These are phyloP conservation scores for Tethea ocularis DNA, from an alignment of 2,888 invertebrate species.

Conservation along the genomic window DNA sequence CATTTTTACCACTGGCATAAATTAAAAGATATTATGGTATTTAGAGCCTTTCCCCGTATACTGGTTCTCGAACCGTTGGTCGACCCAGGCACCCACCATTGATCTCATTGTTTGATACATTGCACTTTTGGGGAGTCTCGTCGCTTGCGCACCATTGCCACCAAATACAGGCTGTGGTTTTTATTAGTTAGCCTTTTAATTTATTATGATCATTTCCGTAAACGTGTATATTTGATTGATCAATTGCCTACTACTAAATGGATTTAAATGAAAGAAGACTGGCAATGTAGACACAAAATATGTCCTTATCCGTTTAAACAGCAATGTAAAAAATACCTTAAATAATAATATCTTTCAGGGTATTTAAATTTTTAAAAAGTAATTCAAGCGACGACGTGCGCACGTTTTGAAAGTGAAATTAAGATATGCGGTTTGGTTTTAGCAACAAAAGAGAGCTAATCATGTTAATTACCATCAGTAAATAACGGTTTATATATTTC, in stretches of 20 bases:
- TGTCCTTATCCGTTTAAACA: too few species aligned
- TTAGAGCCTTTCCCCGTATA: slow-evolving; percentile 49
- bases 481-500: neutral
- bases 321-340: too few species aligned
- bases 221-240: too few species aligned
- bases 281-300: too few species aligned
- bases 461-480: neutral
- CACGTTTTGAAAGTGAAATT: neutral
- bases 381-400: neutral
- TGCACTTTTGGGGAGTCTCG: slow-evolving; percentile 72
- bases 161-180: slow-evolving; percentile 52
- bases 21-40: slow-evolving; percentile 47
- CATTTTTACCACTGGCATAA: slow-evolving; percentile 54
- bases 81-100: slow-evolving; percentile 62
- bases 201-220: too few species aligned
- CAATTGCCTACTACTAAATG: too few species aligned
- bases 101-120: slow-evolving; percentile 72
- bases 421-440: neutral
- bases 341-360: too few species aligned
- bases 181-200: too few species aligned
- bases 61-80: slow-evolving; percentile 77
- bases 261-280: too few species aligned
- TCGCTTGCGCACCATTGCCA: slow-evolving; percentile 51
- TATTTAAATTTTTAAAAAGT: neutral
- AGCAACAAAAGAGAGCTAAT: neutral